Percentiles rank a stretch among this genome's conserved stretches.
Conservation (phyloP, 2,797 vertebrate species). For the Sebastolobus alascanus region DNA sequence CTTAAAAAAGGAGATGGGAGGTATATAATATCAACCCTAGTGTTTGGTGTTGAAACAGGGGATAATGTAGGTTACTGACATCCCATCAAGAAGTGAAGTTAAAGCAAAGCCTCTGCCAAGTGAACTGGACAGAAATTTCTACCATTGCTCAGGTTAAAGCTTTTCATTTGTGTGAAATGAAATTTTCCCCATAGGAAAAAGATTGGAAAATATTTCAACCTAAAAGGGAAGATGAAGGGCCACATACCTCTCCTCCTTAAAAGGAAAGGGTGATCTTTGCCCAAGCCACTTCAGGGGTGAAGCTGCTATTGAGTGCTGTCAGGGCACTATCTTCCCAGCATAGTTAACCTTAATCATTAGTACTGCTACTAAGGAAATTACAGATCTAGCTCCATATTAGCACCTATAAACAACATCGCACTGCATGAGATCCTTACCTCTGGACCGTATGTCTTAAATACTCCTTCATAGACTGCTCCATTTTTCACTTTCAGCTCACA, state of each 20-base stretch:
- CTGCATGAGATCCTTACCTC: conserved; percentile 87
- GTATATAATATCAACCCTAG: neutral
- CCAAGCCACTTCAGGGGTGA: conserved; percentile 51
- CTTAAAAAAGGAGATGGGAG: conserved; percentile 5
- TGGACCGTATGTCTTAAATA: conserved; percentile 99
- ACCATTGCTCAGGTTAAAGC: conserved; percentile 15
- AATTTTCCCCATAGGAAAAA: conserved; percentile 23
- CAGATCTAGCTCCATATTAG: conserved; percentile 19
- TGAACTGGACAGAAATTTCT: neutral
- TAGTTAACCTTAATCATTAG: conserved; percentile 38
- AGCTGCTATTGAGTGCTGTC: conserved; percentile 36
- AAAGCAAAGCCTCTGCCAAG: conserved; percentile 8
- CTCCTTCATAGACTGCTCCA: conserved; percentile 96
- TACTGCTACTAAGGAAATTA: conserved; percentile 17
- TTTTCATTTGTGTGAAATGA: conserved; percentile 38
- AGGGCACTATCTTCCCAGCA: conserved; percentile 23
- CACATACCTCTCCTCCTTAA: conserved; percentile 53
- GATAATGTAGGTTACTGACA: neutral
- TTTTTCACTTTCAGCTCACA: conserved; percentile 99
- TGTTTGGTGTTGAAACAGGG: conserved; percentile 10
- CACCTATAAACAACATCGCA: conserved; percentile 8
- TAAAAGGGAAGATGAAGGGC: conserved; percentile 61
- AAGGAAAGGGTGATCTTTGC: conserved; percentile 56
- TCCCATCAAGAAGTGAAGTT: conserved; percentile 1
- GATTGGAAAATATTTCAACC: conserved; percentile 44